Evolutionary conservation across 2,797 vertebrate species (phyloP).

Genomic region (Ptychadena robeensis): DNA sequence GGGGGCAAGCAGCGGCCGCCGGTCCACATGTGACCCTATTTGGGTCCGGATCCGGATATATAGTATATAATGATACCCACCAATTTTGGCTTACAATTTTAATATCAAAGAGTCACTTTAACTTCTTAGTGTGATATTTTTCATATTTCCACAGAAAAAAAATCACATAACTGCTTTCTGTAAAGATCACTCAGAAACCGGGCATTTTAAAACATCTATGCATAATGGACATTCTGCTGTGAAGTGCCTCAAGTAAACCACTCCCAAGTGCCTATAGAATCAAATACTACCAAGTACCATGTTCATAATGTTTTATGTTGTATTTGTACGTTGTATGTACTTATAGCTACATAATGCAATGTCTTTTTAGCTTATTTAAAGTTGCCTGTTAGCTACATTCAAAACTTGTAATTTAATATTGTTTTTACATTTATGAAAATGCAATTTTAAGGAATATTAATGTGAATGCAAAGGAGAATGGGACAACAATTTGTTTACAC

Average conservation of each 20-base stretch:
- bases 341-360: background rate
- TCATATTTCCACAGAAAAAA: background rate
- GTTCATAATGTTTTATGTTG: background rate
- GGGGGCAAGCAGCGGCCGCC: too few relatives aligned
- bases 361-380: background rate
- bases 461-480: too few relatives aligned
- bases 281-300: background rate
- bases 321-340: background rate
- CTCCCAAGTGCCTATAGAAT: background rate
- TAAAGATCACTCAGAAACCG: background rate
- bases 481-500: too few relatives aligned
- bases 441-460: too few relatives aligned
- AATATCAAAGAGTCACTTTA: too few relatives aligned
- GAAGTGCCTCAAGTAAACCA: background rate
- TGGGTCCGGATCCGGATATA: too few relatives aligned
- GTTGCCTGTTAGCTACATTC: background rate
- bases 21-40: too few relatives aligned
- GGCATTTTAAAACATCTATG: background rate
- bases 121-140: too few relatives aligned
- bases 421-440: too few relatives aligned
- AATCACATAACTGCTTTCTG: background rate
- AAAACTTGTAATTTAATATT: too few relatives aligned
- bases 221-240: background rate
- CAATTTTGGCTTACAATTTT: too few relatives aligned
- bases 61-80: too few relatives aligned